These are phyloP conservation scores for Phoxinus dragarum DNA, from an alignment of 2,797 vertebrate genomes.

Conservation along the genomic window DNA sequence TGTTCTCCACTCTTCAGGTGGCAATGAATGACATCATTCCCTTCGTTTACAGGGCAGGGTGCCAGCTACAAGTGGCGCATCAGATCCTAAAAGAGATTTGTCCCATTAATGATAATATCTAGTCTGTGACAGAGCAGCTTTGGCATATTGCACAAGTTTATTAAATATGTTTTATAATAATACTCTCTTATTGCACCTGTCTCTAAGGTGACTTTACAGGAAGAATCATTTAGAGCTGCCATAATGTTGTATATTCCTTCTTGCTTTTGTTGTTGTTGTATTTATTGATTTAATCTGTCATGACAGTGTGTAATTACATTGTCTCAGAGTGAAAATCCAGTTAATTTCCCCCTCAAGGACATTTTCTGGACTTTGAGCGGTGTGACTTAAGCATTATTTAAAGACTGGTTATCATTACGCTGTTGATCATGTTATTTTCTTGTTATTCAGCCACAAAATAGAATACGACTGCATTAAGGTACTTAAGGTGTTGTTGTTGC, in stretches of 20 bases:
- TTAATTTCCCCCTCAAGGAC: not conserved
- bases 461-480: not conserved
- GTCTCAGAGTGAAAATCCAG: not conserved
- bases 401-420: not conserved
- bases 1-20: conserved; percentile 44
- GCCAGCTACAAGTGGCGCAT: conserved; percentile 48
- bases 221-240: not conserved
- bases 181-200: not conserved
- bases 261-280: conserved; percentile 3
- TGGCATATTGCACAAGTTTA: conserved; percentile 6
- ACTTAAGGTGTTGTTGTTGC: not conserved
- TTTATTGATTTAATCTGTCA: not conserved
- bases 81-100: conserved; percentile 46
- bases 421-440: not conserved
- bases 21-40: conserved; percentile 58
- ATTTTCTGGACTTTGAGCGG: not conserved
- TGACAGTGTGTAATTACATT: not conserved
- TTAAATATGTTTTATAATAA: not conserved
- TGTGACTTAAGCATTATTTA: not conserved
- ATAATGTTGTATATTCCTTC: not conserved
- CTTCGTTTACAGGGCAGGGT: conserved; percentile 41
- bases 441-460: not conserved
- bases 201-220: not conserved
- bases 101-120: conserved; percentile 29
- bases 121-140: conserved; percentile 11